phyloP scores from a whole-genome alignment of 2,797 vertebrate genomes.

The Remorina albescens region DNA sequence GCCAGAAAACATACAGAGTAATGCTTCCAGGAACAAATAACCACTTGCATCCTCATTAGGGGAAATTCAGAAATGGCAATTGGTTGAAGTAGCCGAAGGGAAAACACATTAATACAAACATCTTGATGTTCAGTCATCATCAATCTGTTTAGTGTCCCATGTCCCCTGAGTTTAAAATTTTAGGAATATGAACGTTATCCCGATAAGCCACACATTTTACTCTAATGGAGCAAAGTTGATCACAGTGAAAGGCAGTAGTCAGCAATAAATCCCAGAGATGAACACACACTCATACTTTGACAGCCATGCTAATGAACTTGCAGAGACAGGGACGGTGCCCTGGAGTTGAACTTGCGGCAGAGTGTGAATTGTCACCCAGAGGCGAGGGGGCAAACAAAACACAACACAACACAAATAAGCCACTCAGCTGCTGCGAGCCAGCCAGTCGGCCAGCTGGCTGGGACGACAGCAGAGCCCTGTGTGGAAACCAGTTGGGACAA shows the following conservation, averaged over 20 bases:
- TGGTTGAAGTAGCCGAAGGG: constrained; percentile 21
- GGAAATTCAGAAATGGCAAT: constrained; percentile 31
- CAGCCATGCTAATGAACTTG: constrained; percentile 78
- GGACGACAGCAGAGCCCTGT: constrained; percentile 18
- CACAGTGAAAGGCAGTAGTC: constrained; percentile 5
- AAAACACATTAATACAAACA: constrained; percentile 22
- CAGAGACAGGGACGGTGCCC: constrained; percentile 74
- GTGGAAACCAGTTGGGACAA: constrained; percentile 47
- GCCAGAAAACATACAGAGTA: constrained; percentile 39
- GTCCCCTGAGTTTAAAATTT: not conserved
- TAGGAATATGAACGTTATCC: not conserved
- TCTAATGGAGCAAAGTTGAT: constrained; percentile 17
- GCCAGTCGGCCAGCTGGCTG: constrained; percentile 23
- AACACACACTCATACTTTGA: constrained; percentile 48
- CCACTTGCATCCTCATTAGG: constrained; percentile 9
- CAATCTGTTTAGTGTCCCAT: not conserved
- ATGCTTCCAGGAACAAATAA: constrained; percentile 50
- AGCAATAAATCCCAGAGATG: constrained; percentile 32
- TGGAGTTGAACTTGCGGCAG: constrained; percentile 79
- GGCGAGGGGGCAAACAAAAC: constrained; percentile 81
- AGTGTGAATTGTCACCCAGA: constrained; percentile 84
- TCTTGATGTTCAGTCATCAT: not conserved
- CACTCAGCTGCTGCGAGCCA: constrained; percentile 43
- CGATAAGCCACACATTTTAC: constrained; percentile 2
- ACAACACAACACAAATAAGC: constrained; percentile 78